phyloP scores from a whole-genome alignment of 2,888 invertebrate genomes.

The Ditylenchus weischeri region DNA sequence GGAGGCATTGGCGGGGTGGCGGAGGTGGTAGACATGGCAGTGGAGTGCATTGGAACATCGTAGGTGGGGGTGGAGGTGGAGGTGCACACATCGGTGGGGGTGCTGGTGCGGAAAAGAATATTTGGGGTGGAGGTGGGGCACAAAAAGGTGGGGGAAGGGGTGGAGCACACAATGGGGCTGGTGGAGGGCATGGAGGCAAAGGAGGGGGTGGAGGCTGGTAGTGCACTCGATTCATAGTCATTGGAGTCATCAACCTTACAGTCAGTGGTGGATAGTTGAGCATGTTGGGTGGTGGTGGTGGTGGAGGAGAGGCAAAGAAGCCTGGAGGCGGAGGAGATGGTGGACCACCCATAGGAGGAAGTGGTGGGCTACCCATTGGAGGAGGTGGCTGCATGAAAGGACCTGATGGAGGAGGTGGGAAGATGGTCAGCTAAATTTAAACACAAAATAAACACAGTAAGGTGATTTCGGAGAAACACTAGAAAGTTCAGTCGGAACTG shows the following conservation, averaged over 20 bases:
- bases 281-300: constrained; percentile 6
- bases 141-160: constrained; percentile 15
- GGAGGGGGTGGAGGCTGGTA: background rate
- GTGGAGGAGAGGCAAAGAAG: background rate
- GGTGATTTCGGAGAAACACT: too few species aligned
- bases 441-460: too few species aligned
- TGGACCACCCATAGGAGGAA: background rate
- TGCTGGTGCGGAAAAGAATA: constrained; percentile 13
- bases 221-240: background rate
- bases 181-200: constrained; percentile 10
- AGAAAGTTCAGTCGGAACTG: too few species aligned
- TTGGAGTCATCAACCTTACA: constrained; percentile 8
- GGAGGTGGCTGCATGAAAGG: constrained; percentile 5
- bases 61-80: constrained; percentile 10
- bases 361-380: too few species aligned
- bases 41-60: constrained; percentile 9
- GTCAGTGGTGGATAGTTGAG: constrained; percentile 11
- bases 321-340: constrained; percentile 5
- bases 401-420: constrained; percentile 9
- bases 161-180: background rate
- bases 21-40: constrained; percentile 11
- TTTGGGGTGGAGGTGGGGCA: constrained; percentile 14
- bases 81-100: constrained; percentile 13
- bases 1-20: constrained; percentile 10
- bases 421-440: background rate